Percentiles rank a stretch among this genome's conserved stretches.
Evolutionary conservation across 2,797 vertebrate species (phyloP).

Genomic region (Thamnophis elegans): DNA sequence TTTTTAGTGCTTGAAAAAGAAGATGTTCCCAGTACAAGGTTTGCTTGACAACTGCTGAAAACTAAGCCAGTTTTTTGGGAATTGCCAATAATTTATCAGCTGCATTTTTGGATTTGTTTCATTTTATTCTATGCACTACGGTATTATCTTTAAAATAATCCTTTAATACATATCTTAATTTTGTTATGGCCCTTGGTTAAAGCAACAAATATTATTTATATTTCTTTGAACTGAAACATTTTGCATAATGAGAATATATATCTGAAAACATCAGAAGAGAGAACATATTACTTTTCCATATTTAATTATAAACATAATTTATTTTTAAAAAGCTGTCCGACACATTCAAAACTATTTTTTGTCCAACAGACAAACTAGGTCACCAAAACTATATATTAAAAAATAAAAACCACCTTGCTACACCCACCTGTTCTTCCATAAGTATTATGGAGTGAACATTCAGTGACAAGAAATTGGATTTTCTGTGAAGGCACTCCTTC

Average conservation of each 20-base stretch:
- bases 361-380: background rate
- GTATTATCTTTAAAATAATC: background rate
- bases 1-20: background rate
- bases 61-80: background rate
- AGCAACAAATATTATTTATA: background rate
- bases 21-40: background rate
- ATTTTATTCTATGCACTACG: background rate
- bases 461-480: background rate
- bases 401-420: background rate
- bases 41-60: background rate
- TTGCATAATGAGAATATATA: background rate
- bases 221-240: background rate
- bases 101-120: background rate
- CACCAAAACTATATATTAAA: background rate
- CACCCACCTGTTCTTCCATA: background rate
- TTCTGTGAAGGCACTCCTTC: background rate
- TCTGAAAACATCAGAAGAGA: background rate
- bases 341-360: background rate
- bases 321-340: background rate
- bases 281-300: background rate
- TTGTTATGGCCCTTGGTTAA: background rate
- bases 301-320: background rate
- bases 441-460: background rate
- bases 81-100: background rate
- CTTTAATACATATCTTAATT: background rate